Conservation (phyloP, 1,140 invertebrate species). For the Drosophila melanica region DNA sequence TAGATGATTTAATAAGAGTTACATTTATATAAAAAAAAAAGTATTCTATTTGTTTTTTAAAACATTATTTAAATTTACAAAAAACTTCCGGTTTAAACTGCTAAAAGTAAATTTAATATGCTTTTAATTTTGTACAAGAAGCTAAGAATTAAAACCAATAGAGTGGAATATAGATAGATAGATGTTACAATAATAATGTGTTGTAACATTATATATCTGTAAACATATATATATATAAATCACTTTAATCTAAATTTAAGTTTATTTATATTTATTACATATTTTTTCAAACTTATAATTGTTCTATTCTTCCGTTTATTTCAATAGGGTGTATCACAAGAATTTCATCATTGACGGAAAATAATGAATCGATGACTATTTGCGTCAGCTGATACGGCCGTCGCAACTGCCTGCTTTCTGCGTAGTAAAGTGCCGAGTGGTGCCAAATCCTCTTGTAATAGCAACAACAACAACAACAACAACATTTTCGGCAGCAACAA, state of each 20-base stretch:
- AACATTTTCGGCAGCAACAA: conserved; percentile 25
- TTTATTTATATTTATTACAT: conserved; percentile 1
- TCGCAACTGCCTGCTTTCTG: conserved; percentile 69
- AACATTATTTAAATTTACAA: too few relatives aligned
- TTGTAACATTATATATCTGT: too few relatives aligned
- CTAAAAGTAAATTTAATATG: too few relatives aligned
- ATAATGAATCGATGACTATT: conserved; percentile 80
- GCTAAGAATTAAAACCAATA: too few relatives aligned
- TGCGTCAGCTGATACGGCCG: conserved; percentile 66
- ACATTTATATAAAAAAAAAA: too few relatives aligned
- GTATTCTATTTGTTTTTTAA: too few relatives aligned
- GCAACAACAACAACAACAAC: conserved; percentile 24
- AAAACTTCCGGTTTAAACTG: too few relatives aligned
- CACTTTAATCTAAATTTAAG: conserved; percentile 3
- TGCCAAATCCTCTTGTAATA: conserved; percentile 43
- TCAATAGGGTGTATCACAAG: conserved; percentile 33
- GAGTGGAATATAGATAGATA: too few relatives aligned
- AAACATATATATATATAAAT: too few relatives aligned
- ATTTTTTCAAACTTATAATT: neutral
- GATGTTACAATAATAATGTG: too few relatives aligned
- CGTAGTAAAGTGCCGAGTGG: conserved; percentile 37
- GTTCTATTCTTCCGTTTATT: conserved; percentile 11
- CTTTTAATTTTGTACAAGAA: too few relatives aligned
- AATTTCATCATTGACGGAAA: conserved; percentile 68
- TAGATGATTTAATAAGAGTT: too few relatives aligned